phyloP scores from a whole-genome alignment of 2,113 vertebrate species.

The Tachycineta bicolor region DNA sequence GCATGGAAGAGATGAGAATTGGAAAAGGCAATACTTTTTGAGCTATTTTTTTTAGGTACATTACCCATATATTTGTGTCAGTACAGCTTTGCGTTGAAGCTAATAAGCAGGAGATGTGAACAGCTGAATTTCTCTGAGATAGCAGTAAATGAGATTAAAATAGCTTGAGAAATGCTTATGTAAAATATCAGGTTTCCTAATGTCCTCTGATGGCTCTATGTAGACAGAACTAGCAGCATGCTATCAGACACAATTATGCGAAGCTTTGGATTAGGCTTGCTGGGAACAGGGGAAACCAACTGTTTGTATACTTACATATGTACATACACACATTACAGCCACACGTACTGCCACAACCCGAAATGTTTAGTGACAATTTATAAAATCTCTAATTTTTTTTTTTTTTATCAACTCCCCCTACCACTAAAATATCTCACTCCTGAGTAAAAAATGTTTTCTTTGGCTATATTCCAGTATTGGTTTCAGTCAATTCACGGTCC shows the following conservation, averaged over 20 bases:
- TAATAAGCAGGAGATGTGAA: background rate
- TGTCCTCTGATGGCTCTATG: background rate
- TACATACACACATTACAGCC: background rate
- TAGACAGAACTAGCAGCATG: background rate
- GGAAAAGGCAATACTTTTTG: background rate
- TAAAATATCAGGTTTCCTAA: background rate
- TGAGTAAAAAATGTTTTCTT: background rate
- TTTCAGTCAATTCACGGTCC: background rate
- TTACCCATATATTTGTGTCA: background rate
- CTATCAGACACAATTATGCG: background rate
- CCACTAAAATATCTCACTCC: background rate
- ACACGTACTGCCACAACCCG: background rate
- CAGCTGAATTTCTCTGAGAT: constrained; percentile 7
- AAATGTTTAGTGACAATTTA: background rate
- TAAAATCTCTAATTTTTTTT: too few species aligned
- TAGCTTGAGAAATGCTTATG: background rate
- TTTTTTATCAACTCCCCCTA: background rate
- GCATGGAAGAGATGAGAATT: background rate
- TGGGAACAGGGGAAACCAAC: background rate
- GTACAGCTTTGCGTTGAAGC: background rate
- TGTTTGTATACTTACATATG: background rate
- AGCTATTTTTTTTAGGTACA: background rate
- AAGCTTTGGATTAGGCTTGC: background rate
- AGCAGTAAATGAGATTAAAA: background rate
- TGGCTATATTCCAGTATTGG: background rate